These are phyloP conservation scores for Microchrysa polita DNA, from an alignment of 2,888 invertebrate species.

Conservation along the genomic window DNA sequence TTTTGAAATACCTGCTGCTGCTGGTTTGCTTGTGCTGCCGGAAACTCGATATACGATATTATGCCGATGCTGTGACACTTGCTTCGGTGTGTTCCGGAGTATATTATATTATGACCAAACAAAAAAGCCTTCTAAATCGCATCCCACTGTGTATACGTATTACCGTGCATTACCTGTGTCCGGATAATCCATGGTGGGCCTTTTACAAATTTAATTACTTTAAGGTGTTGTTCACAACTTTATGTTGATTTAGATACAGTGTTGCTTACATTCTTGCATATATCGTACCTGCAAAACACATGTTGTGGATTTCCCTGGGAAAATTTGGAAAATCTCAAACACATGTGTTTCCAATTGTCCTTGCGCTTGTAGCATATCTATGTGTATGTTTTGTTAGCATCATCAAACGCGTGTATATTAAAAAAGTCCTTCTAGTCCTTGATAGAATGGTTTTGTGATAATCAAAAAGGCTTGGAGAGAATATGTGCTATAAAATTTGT, in stretches of 20 bases:
- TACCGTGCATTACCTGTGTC: neutral
- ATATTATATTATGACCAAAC: too few relatives aligned
- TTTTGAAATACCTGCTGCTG: constrained; percentile 3
- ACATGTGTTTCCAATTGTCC: constrained; percentile 11
- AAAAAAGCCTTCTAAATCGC: neutral
- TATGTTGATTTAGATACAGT: constrained; percentile 6
- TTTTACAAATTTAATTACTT: constrained; percentile 24
- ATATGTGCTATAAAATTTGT: neutral
- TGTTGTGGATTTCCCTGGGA: constrained; percentile 11
- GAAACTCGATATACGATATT: neutral
- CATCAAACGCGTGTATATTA: too few relatives aligned
- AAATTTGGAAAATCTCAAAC: constrained; percentile 12
- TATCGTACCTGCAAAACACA: constrained; percentile 18
- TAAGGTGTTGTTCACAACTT: neutral
- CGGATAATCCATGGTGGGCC: constrained; percentile 23
- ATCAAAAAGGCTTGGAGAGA: neutral
- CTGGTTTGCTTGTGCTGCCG: neutral
- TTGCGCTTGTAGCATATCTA: neutral
- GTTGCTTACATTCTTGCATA: neutral
- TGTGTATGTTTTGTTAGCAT: too few relatives aligned
- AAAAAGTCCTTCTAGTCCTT: too few relatives aligned
- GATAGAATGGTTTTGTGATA: too few relatives aligned
- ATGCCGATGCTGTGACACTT: neutral
- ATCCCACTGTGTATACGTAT: neutral
- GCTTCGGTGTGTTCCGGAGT: too few relatives aligned